Evolutionary conservation across 2,888 invertebrate genomes (phyloP).

Genomic region (Euzophera pinguis): DNA sequence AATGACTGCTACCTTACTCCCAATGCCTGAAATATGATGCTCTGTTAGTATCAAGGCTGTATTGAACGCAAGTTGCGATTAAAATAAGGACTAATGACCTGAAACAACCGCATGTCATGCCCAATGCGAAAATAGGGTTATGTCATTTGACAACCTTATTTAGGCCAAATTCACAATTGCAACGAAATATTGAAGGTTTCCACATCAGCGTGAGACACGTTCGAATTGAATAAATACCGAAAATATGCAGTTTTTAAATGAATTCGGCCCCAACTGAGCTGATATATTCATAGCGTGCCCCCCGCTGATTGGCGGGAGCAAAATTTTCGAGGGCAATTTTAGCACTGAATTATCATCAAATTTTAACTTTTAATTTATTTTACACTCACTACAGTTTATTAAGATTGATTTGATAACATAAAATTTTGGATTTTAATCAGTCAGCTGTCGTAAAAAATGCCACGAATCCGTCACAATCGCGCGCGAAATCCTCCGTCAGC

Average conservation of each 20-base stretch:
- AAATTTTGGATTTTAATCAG: slow-evolving; percentile 46
- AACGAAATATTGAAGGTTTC: slow-evolving; percentile 31
- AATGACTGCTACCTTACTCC: slow-evolving; percentile 44
- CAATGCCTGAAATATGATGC: slow-evolving; percentile 51
- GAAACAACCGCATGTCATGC: slow-evolving; percentile 77
- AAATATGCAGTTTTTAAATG: slow-evolving; percentile 30
- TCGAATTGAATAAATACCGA: slow-evolving; percentile 23
- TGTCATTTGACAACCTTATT: slow-evolving; percentile 74
- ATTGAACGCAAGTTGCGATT: slow-evolving; percentile 29
- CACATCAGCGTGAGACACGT: slow-evolving; percentile 31
- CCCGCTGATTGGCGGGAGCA: slow-evolving; percentile 76
- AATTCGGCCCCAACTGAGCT: slow-evolving; percentile 38
- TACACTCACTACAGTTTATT: slow-evolving; percentile 43
- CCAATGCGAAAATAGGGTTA: slow-evolving; percentile 75
- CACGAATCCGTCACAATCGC: slow-evolving; percentile 79
- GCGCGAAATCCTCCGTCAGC: slow-evolving; percentile 78
- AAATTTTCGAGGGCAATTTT: slow-evolving; percentile 55
- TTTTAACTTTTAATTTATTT: slow-evolving; percentile 33
- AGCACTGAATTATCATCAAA: slow-evolving; percentile 27
- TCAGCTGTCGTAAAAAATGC: slow-evolving; percentile 75
- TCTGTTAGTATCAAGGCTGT: slow-evolving; percentile 30
- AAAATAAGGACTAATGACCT: slow-evolving; percentile 44
- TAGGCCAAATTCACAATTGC: slow-evolving; percentile 50
- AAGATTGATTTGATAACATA: slow-evolving; percentile 34
- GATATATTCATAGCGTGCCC: slow-evolving; percentile 67